Conservation (phyloP, 2,888 invertebrate genomes). For the Harpalus rufipes region DNA sequence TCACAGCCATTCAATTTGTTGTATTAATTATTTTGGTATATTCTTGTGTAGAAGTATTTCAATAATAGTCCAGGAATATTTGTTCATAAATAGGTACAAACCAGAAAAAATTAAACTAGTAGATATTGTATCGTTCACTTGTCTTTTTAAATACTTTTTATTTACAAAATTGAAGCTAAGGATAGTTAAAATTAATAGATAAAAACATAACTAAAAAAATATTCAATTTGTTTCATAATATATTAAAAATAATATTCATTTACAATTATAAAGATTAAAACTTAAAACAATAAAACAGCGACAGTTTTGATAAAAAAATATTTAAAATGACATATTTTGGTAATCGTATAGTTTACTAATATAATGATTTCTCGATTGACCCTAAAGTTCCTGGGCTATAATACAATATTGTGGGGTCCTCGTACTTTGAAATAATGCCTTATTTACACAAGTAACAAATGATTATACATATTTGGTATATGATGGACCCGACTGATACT, state of each 20-base stretch:
- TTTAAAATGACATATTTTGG: neutral
- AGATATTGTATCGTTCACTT: neutral
- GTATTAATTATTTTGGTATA: constrained; percentile 7
- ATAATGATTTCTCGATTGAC: too few species aligned
- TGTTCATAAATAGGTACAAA: neutral
- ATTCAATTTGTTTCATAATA: too few species aligned
- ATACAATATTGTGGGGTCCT: constrained; percentile 21
- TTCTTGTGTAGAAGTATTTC: constrained; percentile 47
- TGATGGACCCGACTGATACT: constrained; percentile 53
- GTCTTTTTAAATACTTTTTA: neutral
- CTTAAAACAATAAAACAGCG: neutral
- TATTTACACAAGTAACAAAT: constrained; percentile 53
- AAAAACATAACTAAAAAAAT: neutral
- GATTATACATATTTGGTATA: constrained; percentile 47
- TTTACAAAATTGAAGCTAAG: neutral
- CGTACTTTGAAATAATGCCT: constrained; percentile 36
- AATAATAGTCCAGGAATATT: constrained; percentile 27
- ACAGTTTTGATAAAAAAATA: neutral
- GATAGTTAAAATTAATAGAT: neutral
- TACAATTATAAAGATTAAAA: neutral
- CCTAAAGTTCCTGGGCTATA: neutral
- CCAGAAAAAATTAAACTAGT: neutral
- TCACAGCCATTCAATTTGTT: constrained; percentile 46
- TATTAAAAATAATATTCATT: neutral
- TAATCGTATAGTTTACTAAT: too few species aligned